Evolutionary conservation across 1,140 invertebrate genomes (phyloP), one percentile per base, ranked within the genome.

Genomic region (Gyrodactylus bullatarudis): DNA sequence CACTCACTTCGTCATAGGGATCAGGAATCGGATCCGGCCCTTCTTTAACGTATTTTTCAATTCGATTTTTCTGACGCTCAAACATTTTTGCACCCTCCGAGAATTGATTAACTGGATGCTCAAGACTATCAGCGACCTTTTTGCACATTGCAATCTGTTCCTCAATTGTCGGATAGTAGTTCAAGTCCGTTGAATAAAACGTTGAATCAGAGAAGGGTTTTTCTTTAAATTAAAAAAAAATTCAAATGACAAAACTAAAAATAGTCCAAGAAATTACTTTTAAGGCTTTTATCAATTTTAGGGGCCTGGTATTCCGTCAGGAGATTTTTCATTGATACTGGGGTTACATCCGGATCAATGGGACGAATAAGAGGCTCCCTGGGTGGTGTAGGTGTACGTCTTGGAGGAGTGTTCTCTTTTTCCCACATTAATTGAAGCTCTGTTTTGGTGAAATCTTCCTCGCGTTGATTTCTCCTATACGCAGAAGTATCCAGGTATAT

Each of bases 91-190:
- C 72, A 24, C 72, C 72, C 20, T 69, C 20, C 1, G 34, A 68
- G 19, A 1, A 23, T 68, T 69, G 20, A 21, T 73, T 73, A 69
- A 23, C 34, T 1, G 72, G 34, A 27, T 22, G 22, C 22, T 22
- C 26, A 1, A 73, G 26, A 26, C 34, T 73, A 1, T 2, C 26
- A 23, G 72, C 72, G 8, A 73, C 72, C 23, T 87, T 85, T 68
- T 88, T 84, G 68, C 89, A 90, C 74, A 94, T 83, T 78, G 89
- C 86, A 77, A 94, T 89, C 81, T 95, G 91, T 79, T 95, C 90
- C 78, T 92, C 88, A 73, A 95, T 87, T 0, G 91, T 93, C 0
- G 91, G 91, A 80, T 92, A 91, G 26, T 86, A 83, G 34, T 86
- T 85, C 23, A 86, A 85, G 20, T 88, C 86, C 69, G 80, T 78